These are phyloP conservation scores for Bucorvus abyssinicus DNA, from an alignment of 2,797 vertebrate species.

Conservation along the genomic window DNA sequence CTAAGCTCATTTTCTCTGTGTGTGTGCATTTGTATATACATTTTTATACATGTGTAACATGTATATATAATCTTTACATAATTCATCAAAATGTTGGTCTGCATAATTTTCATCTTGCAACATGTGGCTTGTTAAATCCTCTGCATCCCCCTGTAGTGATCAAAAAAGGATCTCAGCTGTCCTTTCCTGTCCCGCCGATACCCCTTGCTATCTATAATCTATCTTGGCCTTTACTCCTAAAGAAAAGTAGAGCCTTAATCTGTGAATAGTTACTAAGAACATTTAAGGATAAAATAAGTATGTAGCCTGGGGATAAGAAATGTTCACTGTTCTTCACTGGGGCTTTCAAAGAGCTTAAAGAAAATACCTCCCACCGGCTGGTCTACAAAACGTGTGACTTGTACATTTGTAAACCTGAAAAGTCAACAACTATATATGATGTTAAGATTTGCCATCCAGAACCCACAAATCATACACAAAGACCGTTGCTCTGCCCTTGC, in stretches of 20 bases:
- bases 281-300: conserved; percentile 59
- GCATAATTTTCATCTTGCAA: background rate
- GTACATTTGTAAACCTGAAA: conserved; percentile 51
- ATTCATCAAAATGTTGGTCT: conserved; percentile 5
- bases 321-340: conserved; percentile 27
- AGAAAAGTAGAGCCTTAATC: conserved; percentile 29
- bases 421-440: conserved; percentile 55
- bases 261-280: conserved; percentile 36
- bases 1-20: background rate
- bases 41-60: background rate
- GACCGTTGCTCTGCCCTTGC: conserved; percentile 49
- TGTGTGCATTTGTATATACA: background rate
- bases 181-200: background rate
- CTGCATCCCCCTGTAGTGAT: background rate
- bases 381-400: conserved; percentile 46
- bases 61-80: background rate
- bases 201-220: background rate
- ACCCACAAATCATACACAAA: conserved; percentile 24
- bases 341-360: conserved; percentile 56
- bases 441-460: conserved; percentile 44
- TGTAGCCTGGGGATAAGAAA: conserved; percentile 50
- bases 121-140: background rate
- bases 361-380: conserved; percentile 60
- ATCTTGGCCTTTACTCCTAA: background rate
- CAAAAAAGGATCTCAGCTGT: background rate